Conservation (phyloP, 2,888 invertebrate genomes). For the Scrobipalpa atriplicella region DNA sequence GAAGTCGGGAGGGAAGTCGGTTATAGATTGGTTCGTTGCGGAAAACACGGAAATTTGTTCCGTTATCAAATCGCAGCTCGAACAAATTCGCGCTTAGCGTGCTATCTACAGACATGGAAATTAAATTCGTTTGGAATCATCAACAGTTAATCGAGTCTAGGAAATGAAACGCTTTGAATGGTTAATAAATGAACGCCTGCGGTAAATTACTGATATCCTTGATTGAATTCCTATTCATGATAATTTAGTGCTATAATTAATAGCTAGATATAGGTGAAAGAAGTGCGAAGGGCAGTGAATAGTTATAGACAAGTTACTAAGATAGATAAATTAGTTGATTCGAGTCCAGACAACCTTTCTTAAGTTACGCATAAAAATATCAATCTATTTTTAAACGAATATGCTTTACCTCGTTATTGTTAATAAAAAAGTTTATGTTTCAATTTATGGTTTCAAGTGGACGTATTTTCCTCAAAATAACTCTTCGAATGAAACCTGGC, state of each 20-base stretch:
- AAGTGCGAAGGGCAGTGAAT: too few relatives aligned
- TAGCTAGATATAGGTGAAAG: too few relatives aligned
- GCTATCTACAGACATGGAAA: constrained; percentile 32
- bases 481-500: not conserved
- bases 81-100: constrained; percentile 47
- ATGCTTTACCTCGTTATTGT: not conserved
- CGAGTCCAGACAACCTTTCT: too few relatives aligned
- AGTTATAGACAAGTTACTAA: too few relatives aligned
- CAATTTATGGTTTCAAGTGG: too few relatives aligned
- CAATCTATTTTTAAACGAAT: not conserved
- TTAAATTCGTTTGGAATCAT: constrained; percentile 34
- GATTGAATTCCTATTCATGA: not conserved
- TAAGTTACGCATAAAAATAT: too few relatives aligned
- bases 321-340: too few relatives aligned
- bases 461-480: constrained; percentile 1
- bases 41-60: constrained; percentile 55
- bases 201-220: not conserved
- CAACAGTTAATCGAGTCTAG: not conserved
- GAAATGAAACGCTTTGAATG: constrained; percentile 6
- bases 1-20: constrained; percentile 20
- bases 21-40: constrained; percentile 41
- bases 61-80: constrained; percentile 46
- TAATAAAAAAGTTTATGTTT: constrained; percentile 1
- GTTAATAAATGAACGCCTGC: not conserved
- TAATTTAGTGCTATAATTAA: not conserved